Conservation (phyloP, 2,888 invertebrate species). For the Graphium colonna region DNA sequence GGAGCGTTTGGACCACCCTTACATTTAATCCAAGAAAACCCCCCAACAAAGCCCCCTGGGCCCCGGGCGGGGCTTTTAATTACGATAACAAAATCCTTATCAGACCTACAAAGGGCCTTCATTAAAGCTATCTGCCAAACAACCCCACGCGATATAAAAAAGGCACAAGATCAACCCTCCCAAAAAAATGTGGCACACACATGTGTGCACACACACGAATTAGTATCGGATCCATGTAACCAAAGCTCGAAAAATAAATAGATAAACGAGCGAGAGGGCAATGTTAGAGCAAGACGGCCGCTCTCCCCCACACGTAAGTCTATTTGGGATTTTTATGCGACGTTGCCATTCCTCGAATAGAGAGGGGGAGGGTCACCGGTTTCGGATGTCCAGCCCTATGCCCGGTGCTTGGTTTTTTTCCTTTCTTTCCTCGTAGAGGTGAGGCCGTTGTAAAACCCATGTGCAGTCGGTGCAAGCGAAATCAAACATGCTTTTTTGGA, state of each 20-base stretch:
- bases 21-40: too few species aligned
- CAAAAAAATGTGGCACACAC: background rate
- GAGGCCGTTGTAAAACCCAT: background rate
- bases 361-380: constrained; percentile 23
- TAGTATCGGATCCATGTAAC: constrained; percentile 27
- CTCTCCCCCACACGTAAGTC: constrained; percentile 37
- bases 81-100: constrained; percentile 17
- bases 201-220: constrained; percentile 7
- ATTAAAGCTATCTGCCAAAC: constrained; percentile 10
- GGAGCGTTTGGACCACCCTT: too few species aligned
- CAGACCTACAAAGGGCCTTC: constrained; percentile 12
- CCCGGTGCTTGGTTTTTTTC: background rate
- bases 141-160: constrained; percentile 8
- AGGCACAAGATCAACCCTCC: constrained; percentile 16
- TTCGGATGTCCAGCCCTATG: constrained; percentile 22
- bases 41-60: background rate
- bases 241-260: constrained; percentile 33
- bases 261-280: constrained; percentile 34
- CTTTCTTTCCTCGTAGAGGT: background rate
- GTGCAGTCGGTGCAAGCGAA: too few species aligned
- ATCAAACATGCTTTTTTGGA: too few species aligned
- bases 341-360: constrained; percentile 27
- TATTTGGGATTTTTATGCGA: constrained; percentile 28
- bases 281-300: constrained; percentile 32
- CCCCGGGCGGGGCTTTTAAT: constrained; percentile 11